Evolutionary conservation across 2,113 vertebrate species (phyloP).

Genomic region (Castor canadensis): DNA sequence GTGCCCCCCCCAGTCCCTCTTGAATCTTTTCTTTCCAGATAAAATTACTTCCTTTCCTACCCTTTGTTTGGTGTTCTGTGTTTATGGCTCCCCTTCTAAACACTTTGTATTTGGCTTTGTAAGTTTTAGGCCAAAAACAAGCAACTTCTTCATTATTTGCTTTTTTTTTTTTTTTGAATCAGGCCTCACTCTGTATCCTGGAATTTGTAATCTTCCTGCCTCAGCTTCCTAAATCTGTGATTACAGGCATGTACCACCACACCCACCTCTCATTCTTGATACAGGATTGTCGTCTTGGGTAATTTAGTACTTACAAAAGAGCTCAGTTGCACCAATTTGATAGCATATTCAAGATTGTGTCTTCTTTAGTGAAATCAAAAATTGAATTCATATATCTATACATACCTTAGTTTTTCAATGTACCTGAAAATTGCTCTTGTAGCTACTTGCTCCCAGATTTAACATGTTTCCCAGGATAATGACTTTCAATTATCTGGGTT

Average conservation of each 20-base stretch:
- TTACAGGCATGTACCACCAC: too few species aligned
- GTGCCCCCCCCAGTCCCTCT: background rate
- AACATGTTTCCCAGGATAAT: background rate
- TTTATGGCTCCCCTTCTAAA: background rate
- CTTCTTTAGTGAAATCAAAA: background rate
- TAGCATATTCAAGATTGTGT: background rate
- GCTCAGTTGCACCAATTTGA: background rate
- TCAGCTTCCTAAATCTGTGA: too few species aligned
- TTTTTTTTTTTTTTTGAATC: background rate
- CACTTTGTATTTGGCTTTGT: background rate
- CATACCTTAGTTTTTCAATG: background rate
- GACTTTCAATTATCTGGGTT: background rate
- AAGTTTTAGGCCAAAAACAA: background rate
- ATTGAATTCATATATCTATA: background rate
- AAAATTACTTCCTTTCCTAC: background rate
- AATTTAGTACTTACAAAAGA: background rate
- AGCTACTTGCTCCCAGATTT: background rate
- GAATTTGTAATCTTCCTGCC: too few species aligned
- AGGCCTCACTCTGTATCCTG: too few species aligned
- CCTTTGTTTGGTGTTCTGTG: background rate
- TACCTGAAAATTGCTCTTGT: background rate
- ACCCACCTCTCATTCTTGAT: background rate
- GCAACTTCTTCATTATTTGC: background rate
- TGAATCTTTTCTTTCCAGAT: background rate
- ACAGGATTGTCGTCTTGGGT: background rate